These are phyloP conservation scores for Saturnia japonica DNA, from an alignment of 2,888 invertebrate species.

Conservation along the genomic window DNA sequence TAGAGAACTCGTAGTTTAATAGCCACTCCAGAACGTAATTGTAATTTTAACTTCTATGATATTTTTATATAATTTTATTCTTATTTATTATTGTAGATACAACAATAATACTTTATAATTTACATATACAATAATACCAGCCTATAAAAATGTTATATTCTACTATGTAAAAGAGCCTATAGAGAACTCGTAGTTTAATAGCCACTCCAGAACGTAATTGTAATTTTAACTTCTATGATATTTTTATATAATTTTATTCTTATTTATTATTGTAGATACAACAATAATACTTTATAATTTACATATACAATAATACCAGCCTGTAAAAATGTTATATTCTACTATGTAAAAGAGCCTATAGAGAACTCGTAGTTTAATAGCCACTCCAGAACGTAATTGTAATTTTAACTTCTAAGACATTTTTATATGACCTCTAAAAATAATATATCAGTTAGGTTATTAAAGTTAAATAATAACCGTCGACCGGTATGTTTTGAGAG, in stretches of 20 bases:
- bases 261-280: too few species aligned
- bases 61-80: too few species aligned
- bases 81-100: too few species aligned
- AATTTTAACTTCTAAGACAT: background rate
- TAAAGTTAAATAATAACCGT: background rate
- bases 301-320: too few species aligned
- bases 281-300: too few species aligned
- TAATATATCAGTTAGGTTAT: background rate
- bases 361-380: background rate
- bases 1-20: too few species aligned
- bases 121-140: too few species aligned
- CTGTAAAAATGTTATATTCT: background rate
- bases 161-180: background rate
- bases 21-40: too few species aligned
- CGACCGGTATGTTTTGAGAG: background rate
- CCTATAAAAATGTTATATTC: background rate
- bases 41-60: too few species aligned
- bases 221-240: background rate
- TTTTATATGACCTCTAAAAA: background rate
- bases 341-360: background rate
- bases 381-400: background rate
- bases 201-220: background rate
- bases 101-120: too few species aligned
- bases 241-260: background rate
- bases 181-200: background rate